Evolutionary conservation across 2,113 vertebrate genomes (phyloP), one percentile per base, ranked within the genome.

Genomic region (Candoia aspera): DNA sequence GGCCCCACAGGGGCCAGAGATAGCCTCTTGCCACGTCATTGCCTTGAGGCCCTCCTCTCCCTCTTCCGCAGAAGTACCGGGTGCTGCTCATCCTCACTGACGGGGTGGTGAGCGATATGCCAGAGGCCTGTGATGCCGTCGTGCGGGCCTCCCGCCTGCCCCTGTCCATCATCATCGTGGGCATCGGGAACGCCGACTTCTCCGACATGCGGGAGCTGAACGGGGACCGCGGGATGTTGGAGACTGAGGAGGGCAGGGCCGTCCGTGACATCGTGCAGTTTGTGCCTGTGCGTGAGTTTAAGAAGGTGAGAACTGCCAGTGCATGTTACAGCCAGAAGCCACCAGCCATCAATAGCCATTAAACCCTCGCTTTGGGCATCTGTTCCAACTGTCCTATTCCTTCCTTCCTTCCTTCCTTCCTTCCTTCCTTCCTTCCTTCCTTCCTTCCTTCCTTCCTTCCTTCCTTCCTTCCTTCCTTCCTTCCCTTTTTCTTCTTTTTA

Each of bases 91-190:
- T 97, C 84, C 96, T 97, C 90, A 97, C 97, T 0, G 97, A 97
- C 0, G 97, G 97, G 0, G 96, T 96, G 89, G 95, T 97, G 62
- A 97, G 96, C 6, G 97, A 97, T 94, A 97, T 97, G 97, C 96
- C 96, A 0, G 97, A 97, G 88, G 96, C 97, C 46, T 96, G 97
- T 11, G 23, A 97, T 0, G 97, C 97, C 10, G 95, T 97, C 0
- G 94, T 97, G 68, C 94, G 93, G 0, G 97, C 97, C 90, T 97
- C 97, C 1, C 95, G 94, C 88, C 94, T 97, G 33, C 97, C 97
- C 9, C 96, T 97, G 94, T 97, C 97, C 86, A 97, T 97, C 95
- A 97, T 97, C 94, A 97, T 97, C 0, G 97, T 97, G 86, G 97
- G 97, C 0, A 96, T 97, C 53, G 97, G 97, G 33, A 96, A 97